A percentile compares a stretch with the other conserved stretches of the same genome.
These are phyloP conservation scores for Capreolus pygargus DNA, from an alignment of 2,113 vertebrate species.

Conservation along the genomic window DNA sequence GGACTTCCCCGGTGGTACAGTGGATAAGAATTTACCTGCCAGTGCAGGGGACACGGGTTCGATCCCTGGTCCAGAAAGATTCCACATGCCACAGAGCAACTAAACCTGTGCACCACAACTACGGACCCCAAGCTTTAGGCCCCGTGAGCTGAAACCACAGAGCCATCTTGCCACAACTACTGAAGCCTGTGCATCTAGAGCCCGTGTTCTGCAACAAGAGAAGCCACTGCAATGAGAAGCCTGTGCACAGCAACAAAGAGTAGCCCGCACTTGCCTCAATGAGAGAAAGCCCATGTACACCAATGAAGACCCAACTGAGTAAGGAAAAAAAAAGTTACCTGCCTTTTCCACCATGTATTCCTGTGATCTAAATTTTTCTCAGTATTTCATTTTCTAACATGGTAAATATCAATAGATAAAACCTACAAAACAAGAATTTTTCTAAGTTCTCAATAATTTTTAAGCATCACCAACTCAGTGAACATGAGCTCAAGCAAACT, in stretches of 20 bases:
- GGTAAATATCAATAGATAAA: background rate
- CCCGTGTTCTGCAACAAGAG: background rate
- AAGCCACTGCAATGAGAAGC: background rate
- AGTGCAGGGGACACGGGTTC: background rate
- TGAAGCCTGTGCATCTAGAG: fast-evolving
- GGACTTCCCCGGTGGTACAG: background rate
- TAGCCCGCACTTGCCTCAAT: background rate
- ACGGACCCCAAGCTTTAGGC: background rate
- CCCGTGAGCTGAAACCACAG: background rate
- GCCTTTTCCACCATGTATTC: background rate
- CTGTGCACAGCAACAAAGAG: background rate
- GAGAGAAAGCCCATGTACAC: background rate
- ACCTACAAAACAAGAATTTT: background rate
- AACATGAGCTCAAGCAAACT: background rate
- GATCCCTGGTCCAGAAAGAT: background rate
- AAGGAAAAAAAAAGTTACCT: background rate
- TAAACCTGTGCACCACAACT: background rate
- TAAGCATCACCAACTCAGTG: background rate
- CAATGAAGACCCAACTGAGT: background rate
- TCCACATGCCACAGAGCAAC: background rate
- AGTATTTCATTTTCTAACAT: background rate
- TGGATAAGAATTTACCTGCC: background rate
- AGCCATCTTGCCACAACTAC: background rate
- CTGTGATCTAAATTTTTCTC: background rate
- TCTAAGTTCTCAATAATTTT: background rate